Evolutionary conservation across 1,140 invertebrate species (phyloP), one percentile per base, ranked within the genome.

Genomic region (Pseudobourletiella spinata): DNA sequence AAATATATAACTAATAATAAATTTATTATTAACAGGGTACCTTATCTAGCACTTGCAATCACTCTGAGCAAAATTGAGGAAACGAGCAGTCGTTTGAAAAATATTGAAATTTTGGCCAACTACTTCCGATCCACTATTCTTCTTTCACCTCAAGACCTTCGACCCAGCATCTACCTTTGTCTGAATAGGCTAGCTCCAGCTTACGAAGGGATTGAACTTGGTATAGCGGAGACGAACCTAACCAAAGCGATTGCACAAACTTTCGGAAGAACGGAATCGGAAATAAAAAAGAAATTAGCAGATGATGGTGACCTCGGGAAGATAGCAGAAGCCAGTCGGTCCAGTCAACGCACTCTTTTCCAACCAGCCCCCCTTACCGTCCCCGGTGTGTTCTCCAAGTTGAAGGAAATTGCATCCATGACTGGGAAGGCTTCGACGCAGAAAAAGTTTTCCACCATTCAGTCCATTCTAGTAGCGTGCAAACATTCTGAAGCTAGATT

Each of bases 201-300:
- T 1, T 98, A 97, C 76, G 87, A 95, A 78, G 87, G 86, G 74
- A 74, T 92, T 20, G 91, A 94, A 74, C 76, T 95, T 20, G 95
- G 96, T 11, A 84, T 99, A 51, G 96, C 96, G 3, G 95, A 99
- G 72, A 89, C 84, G 0, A 86, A 89, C 57, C 76, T 98, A 6
- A 92, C 94, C 82, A 98, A 96, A 79, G 91, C 94, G 0, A 87
- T 99, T 51, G 91, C 90, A 24, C 87, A 94, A 74, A 86, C 89
- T 46, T 97, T 93, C 43, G 94, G 94, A 6, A 79, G 93, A 70
- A 85, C 85, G 50, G 68, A 92, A 44, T 84, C 85, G 2, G 89
- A 95, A 74, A 86, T 98, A 42, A 94, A 93, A 77, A 74, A 79
- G 1, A 91, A 96, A 68, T 83, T 84, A 2, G 84, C 85, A 61